Percentiles rank a stretch among this genome's conserved stretches.
phyloP scores from a whole-genome alignment of 2,113 vertebrate genomes.

The Limnothrissa miodon region DNA sequence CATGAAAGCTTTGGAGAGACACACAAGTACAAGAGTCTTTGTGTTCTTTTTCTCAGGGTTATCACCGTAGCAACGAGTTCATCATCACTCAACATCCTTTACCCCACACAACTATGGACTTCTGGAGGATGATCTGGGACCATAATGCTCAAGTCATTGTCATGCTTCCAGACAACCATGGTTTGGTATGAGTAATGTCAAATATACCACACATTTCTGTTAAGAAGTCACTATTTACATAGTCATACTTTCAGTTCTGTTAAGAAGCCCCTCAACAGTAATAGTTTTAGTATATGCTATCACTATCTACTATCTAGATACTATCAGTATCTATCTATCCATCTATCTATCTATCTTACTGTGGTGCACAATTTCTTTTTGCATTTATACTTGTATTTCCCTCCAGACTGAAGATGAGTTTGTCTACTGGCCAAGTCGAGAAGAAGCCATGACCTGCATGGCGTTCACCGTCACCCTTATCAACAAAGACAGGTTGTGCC shows the following conservation, averaged over 20 bases:
- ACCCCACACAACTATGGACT: slow-evolving; percentile 96
- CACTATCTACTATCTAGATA: no score
- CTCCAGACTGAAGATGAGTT: slow-evolving; percentile 95
- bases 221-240: no score
- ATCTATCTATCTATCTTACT: background rate
- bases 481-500: slow-evolving; percentile 97
- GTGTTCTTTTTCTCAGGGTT: slow-evolving; percentile 76
- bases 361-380: background rate
- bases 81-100: slow-evolving; percentile 98
- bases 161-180: slow-evolving; percentile 96
- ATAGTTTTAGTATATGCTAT: no score
- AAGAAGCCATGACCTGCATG: slow-evolving; percentile 98
- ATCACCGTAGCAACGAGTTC: slow-evolving; percentile 98
- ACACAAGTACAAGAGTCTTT: background rate
- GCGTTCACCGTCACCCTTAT: slow-evolving; percentile 98
- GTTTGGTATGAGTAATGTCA: slow-evolving; percentile 79
- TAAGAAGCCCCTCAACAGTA: background rate
- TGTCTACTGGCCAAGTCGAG: slow-evolving; percentile 98
- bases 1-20: no score
- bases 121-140: slow-evolving; percentile 99
- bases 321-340: no score
- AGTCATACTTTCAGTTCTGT: no score
- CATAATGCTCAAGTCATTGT: slow-evolving; percentile 98
- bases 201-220: background rate
- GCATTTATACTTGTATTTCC: slow-evolving; percentile 36